Evolutionary conservation across 2,113 vertebrate species (phyloP).

Genomic region (Ondatra zibethicus): DNA sequence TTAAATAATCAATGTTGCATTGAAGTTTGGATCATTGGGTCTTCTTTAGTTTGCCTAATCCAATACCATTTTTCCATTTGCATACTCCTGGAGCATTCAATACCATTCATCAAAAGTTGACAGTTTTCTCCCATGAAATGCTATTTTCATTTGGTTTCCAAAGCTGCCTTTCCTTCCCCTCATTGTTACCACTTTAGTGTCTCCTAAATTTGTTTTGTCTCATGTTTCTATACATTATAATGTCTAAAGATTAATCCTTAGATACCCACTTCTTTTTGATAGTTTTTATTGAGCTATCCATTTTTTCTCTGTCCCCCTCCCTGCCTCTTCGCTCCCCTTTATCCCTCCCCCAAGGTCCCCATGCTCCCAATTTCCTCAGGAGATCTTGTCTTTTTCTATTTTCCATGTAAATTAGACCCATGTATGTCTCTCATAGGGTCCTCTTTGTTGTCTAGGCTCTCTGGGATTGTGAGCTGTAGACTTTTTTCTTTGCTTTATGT

Average conservation of each 20-base stretch:
- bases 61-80: not conserved
- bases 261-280: not conserved
- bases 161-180: not conserved
- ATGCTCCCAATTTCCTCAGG: too few species aligned
- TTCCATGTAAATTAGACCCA: too few species aligned
- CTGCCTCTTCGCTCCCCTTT: too few species aligned
- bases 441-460: too few species aligned
- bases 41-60: not conserved
- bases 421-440: too few species aligned
- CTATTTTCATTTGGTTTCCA: slow-evolving; percentile 12
- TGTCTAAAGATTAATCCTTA: not conserved
- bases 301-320: too few species aligned
- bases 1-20: not conserved
- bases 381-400: too few species aligned
- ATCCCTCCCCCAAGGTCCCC: too few species aligned
- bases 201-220: slow-evolving; percentile 21
- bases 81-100: not conserved
- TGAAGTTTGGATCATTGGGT: slow-evolving; percentile 14
- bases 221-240: slow-evolving; percentile 3
- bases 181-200: not conserved
- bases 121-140: slow-evolving; percentile 27
- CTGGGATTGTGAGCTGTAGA: too few species aligned
- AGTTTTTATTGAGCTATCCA: too few species aligned
- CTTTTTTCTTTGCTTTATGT: too few species aligned
- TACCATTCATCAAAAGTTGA: slow-evolving; percentile 48